Evolutionary conservation across 2,888 invertebrate genomes (phyloP), one percentile per base, ranked within the genome.

Genomic region (Choreutis nemorana): DNA sequence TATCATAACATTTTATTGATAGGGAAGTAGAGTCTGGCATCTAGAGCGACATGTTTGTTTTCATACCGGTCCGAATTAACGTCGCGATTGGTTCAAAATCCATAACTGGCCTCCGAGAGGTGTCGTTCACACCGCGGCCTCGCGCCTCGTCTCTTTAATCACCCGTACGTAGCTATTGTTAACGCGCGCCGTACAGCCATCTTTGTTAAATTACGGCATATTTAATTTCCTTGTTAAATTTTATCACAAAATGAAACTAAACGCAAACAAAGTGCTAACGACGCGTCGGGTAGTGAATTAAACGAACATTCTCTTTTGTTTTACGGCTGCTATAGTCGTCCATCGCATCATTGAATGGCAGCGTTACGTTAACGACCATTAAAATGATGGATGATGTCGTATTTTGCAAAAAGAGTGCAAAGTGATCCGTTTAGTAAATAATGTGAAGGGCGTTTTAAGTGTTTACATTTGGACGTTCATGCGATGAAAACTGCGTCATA

Each of bases 121-220:
- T 79, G 78, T 79, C 78, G 78, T 80, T 79, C 78, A 79, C 79
- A 79, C 78, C 77, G 78, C 77, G 78, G 77, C 78, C 73, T 73
- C 75, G 75, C 75, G 75, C 35, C 73, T 73, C 73, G 73, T 73
- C 77, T 77, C 75, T 72, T 75, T 73, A 78, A 75, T 75, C 75
- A 75, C 70, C 70, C 75, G 70, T 67, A 67, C 67, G 66, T 67
- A 68, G 70, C 73, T 77, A 75, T 75, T 77, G 77, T 75, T 72
- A 68, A 64, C 68, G 62, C 63, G 70, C 72, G 63, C 62, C 62
- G 70, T 66, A 70, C 75, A 72, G 73, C 77, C 77, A 78, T 78
- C 75, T 77, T 78, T 75, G 73, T 78, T 75, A 72, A 77, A 75
- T 73, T 73, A 77, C 56, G 56, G 45, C 50, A 62, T 60, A 75